phyloP scores from a whole-genome alignment of 2,113 vertebrate species.

The Lepisosteus osseus region DNA sequence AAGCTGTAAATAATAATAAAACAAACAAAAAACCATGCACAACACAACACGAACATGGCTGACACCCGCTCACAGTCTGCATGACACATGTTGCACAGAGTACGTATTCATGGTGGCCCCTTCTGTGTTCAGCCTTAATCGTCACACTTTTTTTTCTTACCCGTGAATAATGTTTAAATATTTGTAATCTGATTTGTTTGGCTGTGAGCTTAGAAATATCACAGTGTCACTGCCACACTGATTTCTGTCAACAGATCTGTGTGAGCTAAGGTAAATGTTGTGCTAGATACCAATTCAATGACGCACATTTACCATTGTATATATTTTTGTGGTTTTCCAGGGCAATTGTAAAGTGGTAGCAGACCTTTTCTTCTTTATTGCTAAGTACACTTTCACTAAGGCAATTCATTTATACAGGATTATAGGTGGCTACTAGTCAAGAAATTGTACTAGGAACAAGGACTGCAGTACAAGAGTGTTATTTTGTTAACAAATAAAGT shows the following conservation, averaged over 20 bases:
- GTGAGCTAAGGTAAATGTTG: too few relatives aligned
- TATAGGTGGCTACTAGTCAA: too few relatives aligned
- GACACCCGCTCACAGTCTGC: slow-evolving; percentile 49
- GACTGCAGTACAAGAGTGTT: too few relatives aligned
- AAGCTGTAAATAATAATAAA: slow-evolving; percentile 38
- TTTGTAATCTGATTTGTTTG: slow-evolving; percentile 56
- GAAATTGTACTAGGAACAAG: too few relatives aligned
- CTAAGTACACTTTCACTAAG: too few relatives aligned
- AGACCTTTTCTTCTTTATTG: too few relatives aligned
- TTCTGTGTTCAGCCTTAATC: slow-evolving; percentile 32
- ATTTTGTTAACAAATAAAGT: too few relatives aligned
- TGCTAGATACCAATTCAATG: too few relatives aligned
- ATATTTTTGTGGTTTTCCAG: too few relatives aligned
- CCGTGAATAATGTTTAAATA: slow-evolving; percentile 44
- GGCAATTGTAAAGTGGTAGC: too few relatives aligned
- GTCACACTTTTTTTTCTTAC: slow-evolving; percentile 35
- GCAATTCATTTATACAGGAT: too few relatives aligned
- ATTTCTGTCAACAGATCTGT: not conserved
- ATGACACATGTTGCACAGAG: slow-evolving; percentile 8
- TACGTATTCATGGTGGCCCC: slow-evolving; percentile 30
- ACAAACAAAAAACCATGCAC: slow-evolving; percentile 26
- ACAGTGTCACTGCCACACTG: not conserved
- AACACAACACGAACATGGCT: slow-evolving; percentile 26
- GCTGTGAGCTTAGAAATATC: slow-evolving; percentile 38
- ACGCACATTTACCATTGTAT: too few relatives aligned